Conservation (phyloP, 1,140 invertebrate genomes). For the Cotesia chilonis region DNA sequence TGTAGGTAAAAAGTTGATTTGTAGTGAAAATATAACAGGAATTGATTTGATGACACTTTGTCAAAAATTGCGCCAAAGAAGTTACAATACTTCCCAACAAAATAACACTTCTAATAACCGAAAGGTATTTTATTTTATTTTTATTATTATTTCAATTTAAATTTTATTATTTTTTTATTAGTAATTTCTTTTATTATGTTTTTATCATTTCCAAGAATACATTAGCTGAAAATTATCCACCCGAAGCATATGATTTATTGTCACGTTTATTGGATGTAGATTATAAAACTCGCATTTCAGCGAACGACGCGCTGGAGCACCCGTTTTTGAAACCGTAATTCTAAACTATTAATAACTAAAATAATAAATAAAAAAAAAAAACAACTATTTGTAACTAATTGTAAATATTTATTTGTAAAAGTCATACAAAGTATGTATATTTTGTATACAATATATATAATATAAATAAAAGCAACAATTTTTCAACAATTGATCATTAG, state of each 20-base stretch:
- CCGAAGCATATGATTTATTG: slow-evolving; percentile 78
- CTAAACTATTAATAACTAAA: slow-evolving; percentile 12
- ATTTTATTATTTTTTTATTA: slow-evolving; percentile 34
- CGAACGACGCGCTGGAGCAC: slow-evolving; percentile 77
- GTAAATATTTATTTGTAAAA: slow-evolving; percentile 21
- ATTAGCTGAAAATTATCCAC: slow-evolving; percentile 67
- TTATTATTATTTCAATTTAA: slow-evolving; percentile 42
- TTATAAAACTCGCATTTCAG: slow-evolving; percentile 76
- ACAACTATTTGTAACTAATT: neutral
- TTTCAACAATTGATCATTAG: neutral
- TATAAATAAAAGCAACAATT: slow-evolving; percentile 18
- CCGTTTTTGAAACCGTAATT: slow-evolving; percentile 71
- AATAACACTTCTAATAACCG: slow-evolving; percentile 37
- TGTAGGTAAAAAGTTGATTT: slow-evolving; percentile 61
- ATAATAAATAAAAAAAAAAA: neutral
- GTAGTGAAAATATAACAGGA: slow-evolving; percentile 53
- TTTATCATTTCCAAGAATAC: slow-evolving; percentile 44
- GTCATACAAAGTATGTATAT: slow-evolving; percentile 26
- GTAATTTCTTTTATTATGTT: slow-evolving; percentile 36
- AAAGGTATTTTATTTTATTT: slow-evolving; percentile 51
- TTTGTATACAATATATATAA: slow-evolving; percentile 22
- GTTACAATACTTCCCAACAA: slow-evolving; percentile 38
- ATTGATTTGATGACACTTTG: slow-evolving; percentile 56
- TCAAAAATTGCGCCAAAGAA: slow-evolving; percentile 55
- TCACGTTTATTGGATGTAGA: slow-evolving; percentile 79